phyloP scores from a whole-genome alignment of 2,797 vertebrate species.

The Galago senegalensis region DNA sequence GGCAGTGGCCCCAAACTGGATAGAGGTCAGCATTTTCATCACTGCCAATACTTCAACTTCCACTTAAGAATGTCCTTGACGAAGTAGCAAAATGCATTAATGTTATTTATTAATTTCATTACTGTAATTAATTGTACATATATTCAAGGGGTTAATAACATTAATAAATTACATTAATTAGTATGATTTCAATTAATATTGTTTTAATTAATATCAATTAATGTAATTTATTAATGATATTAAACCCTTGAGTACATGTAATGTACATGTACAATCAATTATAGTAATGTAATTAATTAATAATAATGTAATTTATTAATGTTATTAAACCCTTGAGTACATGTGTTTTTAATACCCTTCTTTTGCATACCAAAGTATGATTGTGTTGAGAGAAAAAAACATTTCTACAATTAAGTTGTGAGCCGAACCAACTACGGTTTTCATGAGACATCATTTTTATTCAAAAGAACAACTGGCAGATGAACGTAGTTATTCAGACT shows the following conservation, averaged over 20 bases:
- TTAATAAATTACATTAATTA: too few relatives aligned
- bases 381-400: background rate
- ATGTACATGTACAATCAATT: too few relatives aligned
- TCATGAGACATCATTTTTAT: constrained; percentile 21
- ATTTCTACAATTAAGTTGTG: background rate
- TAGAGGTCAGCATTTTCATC: background rate
- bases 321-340: background rate
- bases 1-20: background rate
- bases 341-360: background rate
- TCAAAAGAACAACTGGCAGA: constrained; percentile 7
- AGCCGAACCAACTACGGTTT: background rate
- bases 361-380: background rate
- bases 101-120: background rate
- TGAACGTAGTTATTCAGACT: background rate
- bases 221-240: too few relatives aligned
- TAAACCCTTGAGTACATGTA: too few relatives aligned
- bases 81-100: background rate
- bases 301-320: too few relatives aligned
- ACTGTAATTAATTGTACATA: too few relatives aligned
- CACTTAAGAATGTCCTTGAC: background rate
- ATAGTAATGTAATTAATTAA: too few relatives aligned
- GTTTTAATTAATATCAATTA: too few relatives aligned
- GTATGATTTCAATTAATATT: too few relatives aligned
- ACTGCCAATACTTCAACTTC: background rate
- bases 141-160: too few relatives aligned